These are phyloP conservation scores for Macaca mulatta DNA, from an alignment of 2,113 vertebrate species.

Conservation along the genomic window DNA sequence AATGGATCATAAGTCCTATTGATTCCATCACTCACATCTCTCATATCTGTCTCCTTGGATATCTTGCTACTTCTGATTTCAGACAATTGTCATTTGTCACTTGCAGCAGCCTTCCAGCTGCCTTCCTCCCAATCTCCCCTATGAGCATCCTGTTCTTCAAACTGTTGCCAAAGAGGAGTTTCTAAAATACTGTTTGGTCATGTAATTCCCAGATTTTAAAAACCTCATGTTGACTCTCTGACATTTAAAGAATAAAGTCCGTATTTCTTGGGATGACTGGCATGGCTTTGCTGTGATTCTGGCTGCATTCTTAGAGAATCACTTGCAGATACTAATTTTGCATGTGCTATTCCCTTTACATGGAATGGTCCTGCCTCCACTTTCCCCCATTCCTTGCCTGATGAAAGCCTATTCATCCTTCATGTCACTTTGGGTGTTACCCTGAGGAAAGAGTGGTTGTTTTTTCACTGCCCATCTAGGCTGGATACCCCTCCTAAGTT, in stretches of 20 bases:
- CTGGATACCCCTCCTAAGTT: neutral
- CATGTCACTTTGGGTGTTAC: neutral
- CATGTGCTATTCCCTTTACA: neutral
- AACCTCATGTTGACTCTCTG: neutral
- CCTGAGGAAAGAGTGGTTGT: neutral
- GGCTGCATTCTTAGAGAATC: neutral
- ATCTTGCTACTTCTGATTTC: neutral
- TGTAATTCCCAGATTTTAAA: neutral
- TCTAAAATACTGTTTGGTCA: neutral
- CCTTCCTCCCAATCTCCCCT: neutral
- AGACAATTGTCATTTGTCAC: neutral
- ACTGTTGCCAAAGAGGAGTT: neutral
- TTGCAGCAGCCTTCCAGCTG: neutral
- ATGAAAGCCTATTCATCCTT: neutral
- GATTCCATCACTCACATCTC: neutral
- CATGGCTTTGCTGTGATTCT: neutral
- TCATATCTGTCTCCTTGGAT: neutral
- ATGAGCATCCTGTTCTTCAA: neutral
- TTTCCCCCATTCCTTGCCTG: neutral
- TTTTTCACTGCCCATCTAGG: neutral
- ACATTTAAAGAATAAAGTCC: neutral
- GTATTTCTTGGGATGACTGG: neutral
- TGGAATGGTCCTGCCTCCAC: neutral
- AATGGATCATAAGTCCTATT: neutral
- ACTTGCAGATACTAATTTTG: neutral